Evolutionary conservation across 1,140 invertebrate species (phyloP).

Genomic region (Ceratosolen fusciceps): DNA sequence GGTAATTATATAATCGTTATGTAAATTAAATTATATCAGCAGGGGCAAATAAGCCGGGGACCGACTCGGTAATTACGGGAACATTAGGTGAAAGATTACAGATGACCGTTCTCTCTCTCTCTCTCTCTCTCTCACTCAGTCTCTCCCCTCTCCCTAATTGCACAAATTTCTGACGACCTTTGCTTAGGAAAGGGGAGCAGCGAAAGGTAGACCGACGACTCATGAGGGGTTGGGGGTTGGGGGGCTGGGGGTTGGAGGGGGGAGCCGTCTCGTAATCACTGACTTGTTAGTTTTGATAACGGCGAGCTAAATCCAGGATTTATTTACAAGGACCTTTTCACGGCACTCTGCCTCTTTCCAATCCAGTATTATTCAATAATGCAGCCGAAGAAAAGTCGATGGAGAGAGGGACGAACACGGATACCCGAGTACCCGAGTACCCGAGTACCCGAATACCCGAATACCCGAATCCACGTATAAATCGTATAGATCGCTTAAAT

Average conservation of each 20-base stretch:
- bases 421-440: background rate
- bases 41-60: background rate
- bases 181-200: background rate
- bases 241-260: background rate
- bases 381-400: background rate
- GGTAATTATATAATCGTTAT: conserved; percentile 48
- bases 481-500: background rate
- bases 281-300: background rate
- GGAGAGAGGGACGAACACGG: background rate
- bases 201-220: background rate
- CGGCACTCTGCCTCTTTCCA: background rate
- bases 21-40: conserved; percentile 54
- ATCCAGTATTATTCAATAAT: background rate
- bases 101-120: conserved; percentile 40
- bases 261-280: no score
- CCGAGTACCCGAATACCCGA: no score
- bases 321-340: background rate
- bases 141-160: conserved; percentile 46
- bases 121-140: no score
- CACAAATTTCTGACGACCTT: conserved; percentile 19
- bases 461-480: background rate
- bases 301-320: background rate
- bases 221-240: background rate
- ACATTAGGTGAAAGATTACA: conserved; percentile 46
- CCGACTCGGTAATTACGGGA: conserved; percentile 34